Conservation (phyloP, 2,888 invertebrate species). For the Acanthosepion pharaonis region DNA sequence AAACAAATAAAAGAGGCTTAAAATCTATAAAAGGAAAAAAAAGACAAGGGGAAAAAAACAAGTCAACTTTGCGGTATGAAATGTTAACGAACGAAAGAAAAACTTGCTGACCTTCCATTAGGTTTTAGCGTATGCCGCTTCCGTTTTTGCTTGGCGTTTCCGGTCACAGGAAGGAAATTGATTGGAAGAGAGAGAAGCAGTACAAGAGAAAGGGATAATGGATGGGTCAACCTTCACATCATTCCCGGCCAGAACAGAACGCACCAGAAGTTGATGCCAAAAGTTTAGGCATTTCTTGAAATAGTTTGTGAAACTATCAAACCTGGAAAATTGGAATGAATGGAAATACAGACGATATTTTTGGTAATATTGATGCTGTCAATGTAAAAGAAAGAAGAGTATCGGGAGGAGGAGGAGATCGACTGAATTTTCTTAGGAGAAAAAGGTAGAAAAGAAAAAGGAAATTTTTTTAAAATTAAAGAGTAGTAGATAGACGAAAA, state of each 20-base stretch:
- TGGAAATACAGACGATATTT: not conserved
- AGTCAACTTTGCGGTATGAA: not conserved
- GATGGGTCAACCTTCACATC: no score
- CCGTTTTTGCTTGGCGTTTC: not conserved
- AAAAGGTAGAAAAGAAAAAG: no score
- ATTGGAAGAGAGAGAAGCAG: not conserved
- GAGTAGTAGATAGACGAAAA: no score
- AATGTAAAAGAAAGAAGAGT: no score
- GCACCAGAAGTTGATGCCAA: not conserved
- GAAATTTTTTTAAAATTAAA: no score
- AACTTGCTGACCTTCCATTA: slow-evolving; percentile 11
- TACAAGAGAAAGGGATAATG: not conserved
- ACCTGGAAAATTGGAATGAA: no score
- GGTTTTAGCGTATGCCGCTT: not conserved
- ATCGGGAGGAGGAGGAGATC: no score
- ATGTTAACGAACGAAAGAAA: slow-evolving; percentile 13
- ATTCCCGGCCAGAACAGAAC: not conserved
- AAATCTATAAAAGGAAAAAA: not conserved
- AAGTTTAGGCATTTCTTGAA: not conserved
- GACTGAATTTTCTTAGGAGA: no score
- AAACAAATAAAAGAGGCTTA: no score
- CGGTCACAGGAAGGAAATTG: slow-evolving; percentile 34
- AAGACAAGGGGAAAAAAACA: not conserved
- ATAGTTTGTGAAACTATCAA: not conserved
- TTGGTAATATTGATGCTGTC: no score